Percentiles rank a stretch among this genome's conserved stretches.
These are phyloP conservation scores for Miichthys miiuy DNA, from an alignment of 2,797 vertebrate genomes.

Conservation along the genomic window DNA sequence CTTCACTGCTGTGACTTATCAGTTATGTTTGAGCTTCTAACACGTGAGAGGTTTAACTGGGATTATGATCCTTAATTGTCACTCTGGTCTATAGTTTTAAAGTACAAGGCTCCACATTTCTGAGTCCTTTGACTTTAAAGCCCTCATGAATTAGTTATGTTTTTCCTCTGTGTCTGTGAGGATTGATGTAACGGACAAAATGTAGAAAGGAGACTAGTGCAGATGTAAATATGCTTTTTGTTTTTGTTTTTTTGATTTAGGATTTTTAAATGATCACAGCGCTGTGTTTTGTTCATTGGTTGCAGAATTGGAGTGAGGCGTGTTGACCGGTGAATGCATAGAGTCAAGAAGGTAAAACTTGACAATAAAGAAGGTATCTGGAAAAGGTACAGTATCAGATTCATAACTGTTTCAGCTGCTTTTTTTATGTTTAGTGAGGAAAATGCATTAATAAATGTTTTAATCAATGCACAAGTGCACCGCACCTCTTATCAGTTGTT, in stretches of 20 bases:
- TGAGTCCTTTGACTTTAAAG: neutral
- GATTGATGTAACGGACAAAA: neutral
- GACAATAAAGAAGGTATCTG: constrained; percentile 91
- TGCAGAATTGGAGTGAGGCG: constrained; percentile 85
- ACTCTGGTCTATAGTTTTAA: neutral
- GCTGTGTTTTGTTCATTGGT: constrained; percentile 77
- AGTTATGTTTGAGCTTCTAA: constrained; percentile 1
- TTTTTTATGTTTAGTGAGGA: neutral
- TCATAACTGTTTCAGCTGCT: neutral
- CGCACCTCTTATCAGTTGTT: constrained; percentile 15
- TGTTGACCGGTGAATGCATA: constrained; percentile 94
- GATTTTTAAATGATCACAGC: constrained; percentile 6
- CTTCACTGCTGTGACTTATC: neutral
- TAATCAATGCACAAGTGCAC: neutral
- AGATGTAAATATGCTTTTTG: neutral
- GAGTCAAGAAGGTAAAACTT: constrained; percentile 96
- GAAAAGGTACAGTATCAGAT: constrained; percentile 89
- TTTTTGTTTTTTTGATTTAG: neutral
- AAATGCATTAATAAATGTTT: neutral
- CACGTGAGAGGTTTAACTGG: neutral
- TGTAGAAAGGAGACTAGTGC: neutral
- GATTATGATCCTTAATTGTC: neutral
- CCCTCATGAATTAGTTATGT: neutral
- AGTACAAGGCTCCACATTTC: neutral
- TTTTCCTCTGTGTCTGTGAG: constrained; percentile 15